A percentile compares a stretch with the other conserved stretches of the same genome.
Conservation (phyloP, 1,140 invertebrate species). For the Brachystomella parvula region DNA sequence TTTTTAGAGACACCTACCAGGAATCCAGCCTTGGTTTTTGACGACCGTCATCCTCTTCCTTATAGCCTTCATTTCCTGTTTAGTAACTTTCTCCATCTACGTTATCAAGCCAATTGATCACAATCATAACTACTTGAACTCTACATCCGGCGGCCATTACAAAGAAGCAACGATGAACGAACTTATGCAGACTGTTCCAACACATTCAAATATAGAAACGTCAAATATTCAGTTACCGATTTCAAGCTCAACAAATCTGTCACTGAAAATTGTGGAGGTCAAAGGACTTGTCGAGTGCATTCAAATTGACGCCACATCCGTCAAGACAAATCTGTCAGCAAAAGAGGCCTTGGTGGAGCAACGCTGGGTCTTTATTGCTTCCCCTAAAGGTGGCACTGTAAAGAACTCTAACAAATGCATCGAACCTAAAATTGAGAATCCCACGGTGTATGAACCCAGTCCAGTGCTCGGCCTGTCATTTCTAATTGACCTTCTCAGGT, state of each 20-base stretch:
- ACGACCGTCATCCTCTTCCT: not conserved
- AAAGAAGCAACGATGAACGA: not conserved
- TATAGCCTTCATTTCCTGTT: not conserved
- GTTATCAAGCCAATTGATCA: conserved; percentile 4
- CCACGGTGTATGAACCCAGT: not conserved
- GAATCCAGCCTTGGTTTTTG: conserved; percentile 12
- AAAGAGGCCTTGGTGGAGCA: not conserved
- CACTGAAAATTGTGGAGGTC: not conserved
- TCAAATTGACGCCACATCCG: not conserved
- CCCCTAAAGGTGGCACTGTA: not conserved
- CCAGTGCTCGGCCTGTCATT: not conserved
- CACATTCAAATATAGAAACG: not conserved
- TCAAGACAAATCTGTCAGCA: not conserved
- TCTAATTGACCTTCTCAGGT: conserved; percentile 2
- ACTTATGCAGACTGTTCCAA: not conserved
- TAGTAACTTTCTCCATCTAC: not conserved
- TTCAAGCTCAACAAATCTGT: not conserved
- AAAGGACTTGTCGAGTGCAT: not conserved
- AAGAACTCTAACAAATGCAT: not conserved
- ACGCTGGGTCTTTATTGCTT: not conserved
- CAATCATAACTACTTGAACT: not conserved
- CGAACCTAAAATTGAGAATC: not conserved
- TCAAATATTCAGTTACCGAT: not conserved
- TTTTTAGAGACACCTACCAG: not conserved
- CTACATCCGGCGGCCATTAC: not conserved